phyloP scores from a whole-genome alignment of 2,797 vertebrate genomes.

The Oryzias sinensis region DNA sequence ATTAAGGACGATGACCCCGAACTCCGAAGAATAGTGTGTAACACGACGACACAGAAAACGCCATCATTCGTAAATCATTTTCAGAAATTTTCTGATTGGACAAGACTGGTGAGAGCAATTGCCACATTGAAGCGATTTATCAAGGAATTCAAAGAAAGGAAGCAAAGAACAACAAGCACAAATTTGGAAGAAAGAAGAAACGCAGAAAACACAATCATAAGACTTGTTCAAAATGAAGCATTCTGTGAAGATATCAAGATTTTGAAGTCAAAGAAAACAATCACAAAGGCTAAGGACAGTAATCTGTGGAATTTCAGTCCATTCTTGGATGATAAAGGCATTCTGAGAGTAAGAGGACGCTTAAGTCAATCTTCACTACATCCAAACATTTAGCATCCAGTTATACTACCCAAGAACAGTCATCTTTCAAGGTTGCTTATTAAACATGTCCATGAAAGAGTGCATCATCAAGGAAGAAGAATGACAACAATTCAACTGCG shows the following conservation, averaged over 20 bases:
- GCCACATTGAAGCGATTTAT: slow-evolving; percentile 13
- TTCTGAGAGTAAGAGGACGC: neutral
- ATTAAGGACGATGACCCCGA: slow-evolving; percentile 19
- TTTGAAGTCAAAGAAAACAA: neutral
- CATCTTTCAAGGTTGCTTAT: neutral
- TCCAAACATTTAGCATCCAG: too few relatives aligned
- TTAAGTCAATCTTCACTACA: neutral
- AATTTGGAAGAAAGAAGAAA: neutral
- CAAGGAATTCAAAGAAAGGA: slow-evolving; percentile 21
- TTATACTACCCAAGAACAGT: neutral
- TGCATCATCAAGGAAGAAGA: slow-evolving; percentile 10
- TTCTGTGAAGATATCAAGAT: neutral
- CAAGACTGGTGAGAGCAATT: slow-evolving; percentile 16
- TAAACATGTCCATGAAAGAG: slow-evolving; percentile 22
- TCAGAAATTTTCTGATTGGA: slow-evolving; percentile 37
- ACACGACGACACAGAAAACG: slow-evolving; percentile 14
- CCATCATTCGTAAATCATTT: slow-evolving; percentile 18
- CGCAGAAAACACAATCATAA: neutral
- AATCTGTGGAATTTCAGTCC: neutral
- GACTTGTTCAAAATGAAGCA: neutral
- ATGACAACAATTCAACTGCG: slow-evolving; percentile 17
- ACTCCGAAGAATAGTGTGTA: slow-evolving; percentile 14
- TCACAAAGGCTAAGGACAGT: neutral
- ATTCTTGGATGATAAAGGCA: neutral
- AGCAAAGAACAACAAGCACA: neutral